Conservation (phyloP, 2,797 vertebrate species). For the Margarornis squamiger region DNA sequence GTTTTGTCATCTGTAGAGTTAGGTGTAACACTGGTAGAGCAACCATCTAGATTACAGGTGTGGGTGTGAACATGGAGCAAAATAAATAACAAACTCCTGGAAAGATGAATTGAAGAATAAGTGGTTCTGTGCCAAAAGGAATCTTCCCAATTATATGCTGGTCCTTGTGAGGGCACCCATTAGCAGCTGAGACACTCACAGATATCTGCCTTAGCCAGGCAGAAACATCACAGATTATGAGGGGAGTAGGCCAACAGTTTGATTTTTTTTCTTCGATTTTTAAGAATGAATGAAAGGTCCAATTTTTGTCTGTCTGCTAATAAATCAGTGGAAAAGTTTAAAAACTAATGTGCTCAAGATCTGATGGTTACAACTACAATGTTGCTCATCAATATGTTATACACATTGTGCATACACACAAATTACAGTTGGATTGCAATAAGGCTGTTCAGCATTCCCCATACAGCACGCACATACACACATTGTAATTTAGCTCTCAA, state of each 20-base stretch:
- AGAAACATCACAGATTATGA: background rate
- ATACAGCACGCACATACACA: background rate
- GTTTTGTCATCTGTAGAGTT: background rate
- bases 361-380: background rate
- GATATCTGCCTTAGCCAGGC: background rate
- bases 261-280: background rate
- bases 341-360: background rate
- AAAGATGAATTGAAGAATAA: background rate
- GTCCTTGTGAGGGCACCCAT: background rate
- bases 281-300: background rate
- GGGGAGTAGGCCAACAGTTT: background rate
- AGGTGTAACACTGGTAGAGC: background rate
- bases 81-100: background rate
- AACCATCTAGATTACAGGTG: background rate
- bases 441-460: background rate
- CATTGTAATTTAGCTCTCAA: background rate
- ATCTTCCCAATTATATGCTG: background rate
- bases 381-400: background rate
- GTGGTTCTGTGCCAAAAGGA: background rate
- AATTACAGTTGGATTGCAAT: background rate
- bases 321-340: background rate
- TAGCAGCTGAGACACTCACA: background rate
- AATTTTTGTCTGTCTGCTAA: background rate
- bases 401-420: background rate
- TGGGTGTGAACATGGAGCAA: background rate